phyloP scores from a whole-genome alignment of 1,140 invertebrate genomes.

The Rhizoglyphus robini region DNA sequence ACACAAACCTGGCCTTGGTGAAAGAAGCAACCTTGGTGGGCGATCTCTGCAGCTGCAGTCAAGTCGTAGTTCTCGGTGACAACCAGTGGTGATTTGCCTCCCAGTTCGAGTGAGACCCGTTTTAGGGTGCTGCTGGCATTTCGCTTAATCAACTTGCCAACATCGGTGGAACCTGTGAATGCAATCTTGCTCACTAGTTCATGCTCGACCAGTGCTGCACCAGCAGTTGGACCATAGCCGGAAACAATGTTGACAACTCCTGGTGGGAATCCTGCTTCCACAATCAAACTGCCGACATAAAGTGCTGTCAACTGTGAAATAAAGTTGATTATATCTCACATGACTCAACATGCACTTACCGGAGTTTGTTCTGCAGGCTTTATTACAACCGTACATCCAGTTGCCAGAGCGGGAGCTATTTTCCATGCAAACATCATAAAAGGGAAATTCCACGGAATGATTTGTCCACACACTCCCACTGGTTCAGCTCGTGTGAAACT shows the following conservation, averaged over 20 bases:
- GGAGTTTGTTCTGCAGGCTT: slow-evolving; percentile 92
- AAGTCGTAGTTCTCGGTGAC: slow-evolving; percentile 42
- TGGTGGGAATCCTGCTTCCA: slow-evolving; percentile 71
- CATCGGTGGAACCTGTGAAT: slow-evolving; percentile 32
- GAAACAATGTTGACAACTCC: slow-evolving; percentile 74
- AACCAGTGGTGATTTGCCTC: slow-evolving; percentile 46
- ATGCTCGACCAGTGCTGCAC: slow-evolving; percentile 60
- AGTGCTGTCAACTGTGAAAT: slow-evolving; percentile 52
- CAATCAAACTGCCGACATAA: slow-evolving; percentile 56
- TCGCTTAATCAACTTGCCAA: slow-evolving; percentile 17
- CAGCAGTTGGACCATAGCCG: slow-evolving; percentile 67
- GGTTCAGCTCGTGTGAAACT: slow-evolving; percentile 60
- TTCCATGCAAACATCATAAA: slow-evolving; percentile 58
- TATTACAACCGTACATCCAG: slow-evolving; percentile 68
- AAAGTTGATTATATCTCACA: background rate
- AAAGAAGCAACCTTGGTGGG: slow-evolving; percentile 60
- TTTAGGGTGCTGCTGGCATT: slow-evolving; percentile 35
- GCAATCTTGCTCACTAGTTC: slow-evolving; percentile 39
- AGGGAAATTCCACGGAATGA: slow-evolving; percentile 86
- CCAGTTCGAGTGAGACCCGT: slow-evolving; percentile 43
- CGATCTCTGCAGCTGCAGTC: slow-evolving; percentile 54
- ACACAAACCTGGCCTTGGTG: slow-evolving; percentile 55
- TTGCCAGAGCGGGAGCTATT: slow-evolving; percentile 62
- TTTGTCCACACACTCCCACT: slow-evolving; percentile 71
- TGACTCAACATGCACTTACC: background rate